Evolutionary conservation across 2,113 vertebrate genomes (phyloP).

Genomic region (Montifringilla adamsi): DNA sequence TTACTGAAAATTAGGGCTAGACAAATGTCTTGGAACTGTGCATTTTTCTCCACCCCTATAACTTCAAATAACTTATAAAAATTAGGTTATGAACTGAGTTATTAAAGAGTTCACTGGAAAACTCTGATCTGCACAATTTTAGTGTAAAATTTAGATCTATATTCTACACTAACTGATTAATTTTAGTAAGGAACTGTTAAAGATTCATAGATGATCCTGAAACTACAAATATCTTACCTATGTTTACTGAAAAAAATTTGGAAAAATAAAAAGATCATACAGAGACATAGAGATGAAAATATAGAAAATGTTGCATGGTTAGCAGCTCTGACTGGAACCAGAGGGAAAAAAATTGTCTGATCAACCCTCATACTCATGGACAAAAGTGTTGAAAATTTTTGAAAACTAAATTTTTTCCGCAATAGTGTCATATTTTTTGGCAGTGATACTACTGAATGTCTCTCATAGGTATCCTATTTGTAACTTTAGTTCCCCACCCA

Average conservation of each 20-base stretch:
- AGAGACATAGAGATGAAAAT: background rate
- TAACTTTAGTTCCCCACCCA: rapidly evolving
- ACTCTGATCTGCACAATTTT: background rate
- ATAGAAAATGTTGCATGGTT: background rate
- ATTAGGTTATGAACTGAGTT: background rate
- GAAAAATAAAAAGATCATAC: background rate
- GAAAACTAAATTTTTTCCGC: background rate
- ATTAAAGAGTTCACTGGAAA: background rate
- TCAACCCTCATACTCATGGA: background rate
- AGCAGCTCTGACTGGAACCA: background rate
- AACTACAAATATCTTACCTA: background rate
- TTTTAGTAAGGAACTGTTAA: background rate
- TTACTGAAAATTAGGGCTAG: background rate
- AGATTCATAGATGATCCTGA: background rate
- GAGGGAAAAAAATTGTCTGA: rapidly evolving
- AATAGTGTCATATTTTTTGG: background rate
- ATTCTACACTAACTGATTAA: background rate
- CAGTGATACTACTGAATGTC: background rate
- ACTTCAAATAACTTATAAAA: background rate
- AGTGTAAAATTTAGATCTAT: background rate
- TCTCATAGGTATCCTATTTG: background rate
- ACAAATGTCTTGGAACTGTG: background rate
- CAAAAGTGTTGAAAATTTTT: background rate
- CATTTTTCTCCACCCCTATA: rapidly evolving
- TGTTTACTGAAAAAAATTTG: background rate